These are phyloP conservation scores for Centroberyx gerrardi DNA, from an alignment of 2,797 vertebrate species.

Conservation along the genomic window DNA sequence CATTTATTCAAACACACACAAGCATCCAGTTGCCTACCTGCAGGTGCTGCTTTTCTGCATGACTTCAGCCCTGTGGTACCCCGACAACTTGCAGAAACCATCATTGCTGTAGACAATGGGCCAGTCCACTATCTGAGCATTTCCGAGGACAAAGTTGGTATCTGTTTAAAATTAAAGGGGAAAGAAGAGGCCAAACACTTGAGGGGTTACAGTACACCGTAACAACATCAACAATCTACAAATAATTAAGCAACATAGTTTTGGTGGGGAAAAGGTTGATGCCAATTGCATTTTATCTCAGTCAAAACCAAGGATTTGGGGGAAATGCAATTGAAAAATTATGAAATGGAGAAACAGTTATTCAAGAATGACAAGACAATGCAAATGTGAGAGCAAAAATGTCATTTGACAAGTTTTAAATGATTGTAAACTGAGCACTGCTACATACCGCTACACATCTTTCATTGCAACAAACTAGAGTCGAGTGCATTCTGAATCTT, in stretches of 20 bases:
- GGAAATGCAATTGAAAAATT: conserved; percentile 18
- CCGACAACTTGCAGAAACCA: conserved; percentile 98
- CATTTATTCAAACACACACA: neutral
- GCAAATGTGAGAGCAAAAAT: neutral
- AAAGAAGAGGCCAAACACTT: conserved; percentile 47
- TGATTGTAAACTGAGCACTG: neutral
- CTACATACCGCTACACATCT: neutral
- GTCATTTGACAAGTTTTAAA: neutral
- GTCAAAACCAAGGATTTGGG: conserved; percentile 16
- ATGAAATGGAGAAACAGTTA: conserved; percentile 2
- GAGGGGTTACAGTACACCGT: conserved; percentile 19
- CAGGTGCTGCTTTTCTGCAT: conserved; percentile 99
- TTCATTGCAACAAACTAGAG: neutral
- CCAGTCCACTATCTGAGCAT: conserved; percentile 99
- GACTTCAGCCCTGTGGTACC: conserved; percentile 98
- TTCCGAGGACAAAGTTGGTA: conserved; percentile 99
- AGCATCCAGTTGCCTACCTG: conserved; percentile 87
- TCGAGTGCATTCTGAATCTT: neutral
- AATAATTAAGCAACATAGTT: conserved; percentile 9
- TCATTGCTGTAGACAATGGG: conserved; percentile 99
- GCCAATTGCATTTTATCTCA: conserved; percentile 18
- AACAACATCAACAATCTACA: neutral
- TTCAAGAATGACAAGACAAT: conserved; percentile 6
- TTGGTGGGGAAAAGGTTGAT: conserved; percentile 13
- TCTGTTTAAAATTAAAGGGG: conserved; percentile 86